Evolutionary conservation across 2,797 vertebrate species (phyloP).

Genomic region (Anguilla marmorata): DNA sequence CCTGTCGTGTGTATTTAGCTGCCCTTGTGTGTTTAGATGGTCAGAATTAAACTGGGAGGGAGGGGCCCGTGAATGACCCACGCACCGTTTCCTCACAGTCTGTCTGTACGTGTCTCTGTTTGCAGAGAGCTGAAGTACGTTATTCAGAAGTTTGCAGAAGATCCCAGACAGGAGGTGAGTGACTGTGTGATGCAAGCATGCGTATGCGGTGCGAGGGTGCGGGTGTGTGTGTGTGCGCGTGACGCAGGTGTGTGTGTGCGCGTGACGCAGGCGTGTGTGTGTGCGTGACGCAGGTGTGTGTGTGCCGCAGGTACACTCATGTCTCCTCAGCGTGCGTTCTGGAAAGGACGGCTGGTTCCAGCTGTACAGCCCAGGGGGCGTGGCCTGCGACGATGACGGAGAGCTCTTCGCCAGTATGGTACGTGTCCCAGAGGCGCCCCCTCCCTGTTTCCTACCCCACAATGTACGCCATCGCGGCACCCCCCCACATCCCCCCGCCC

Average conservation of each 20-base stretch:
- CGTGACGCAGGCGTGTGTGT: neutral
- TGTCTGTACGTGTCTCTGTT: conserved; percentile 6
- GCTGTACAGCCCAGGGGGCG: conserved; percentile 96
- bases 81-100: conserved; percentile 26
- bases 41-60: neutral
- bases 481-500: too few species aligned
- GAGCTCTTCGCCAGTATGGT: conserved; percentile 99
- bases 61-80: neutral
- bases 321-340: conserved; percentile 94
- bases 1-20: neutral
- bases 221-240: neutral
- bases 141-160: conserved; percentile 98
- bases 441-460: neutral
- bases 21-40: neutral
- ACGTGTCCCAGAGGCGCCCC: conserved; percentile 40
- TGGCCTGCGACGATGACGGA: conserved; percentile 96
- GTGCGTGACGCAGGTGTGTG: conserved; percentile 60
- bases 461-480: neutral
- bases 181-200: neutral
- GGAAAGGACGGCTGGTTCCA: conserved; percentile 99
- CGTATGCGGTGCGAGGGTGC: neutral
- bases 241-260: neutral
- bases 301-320: conserved; percentile 88
- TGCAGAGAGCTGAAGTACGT: conserved; percentile 94
- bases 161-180: conserved; percentile 95